phyloP scores from a whole-genome alignment of 2,797 vertebrate genomes.

The Momotus momota region DNA sequence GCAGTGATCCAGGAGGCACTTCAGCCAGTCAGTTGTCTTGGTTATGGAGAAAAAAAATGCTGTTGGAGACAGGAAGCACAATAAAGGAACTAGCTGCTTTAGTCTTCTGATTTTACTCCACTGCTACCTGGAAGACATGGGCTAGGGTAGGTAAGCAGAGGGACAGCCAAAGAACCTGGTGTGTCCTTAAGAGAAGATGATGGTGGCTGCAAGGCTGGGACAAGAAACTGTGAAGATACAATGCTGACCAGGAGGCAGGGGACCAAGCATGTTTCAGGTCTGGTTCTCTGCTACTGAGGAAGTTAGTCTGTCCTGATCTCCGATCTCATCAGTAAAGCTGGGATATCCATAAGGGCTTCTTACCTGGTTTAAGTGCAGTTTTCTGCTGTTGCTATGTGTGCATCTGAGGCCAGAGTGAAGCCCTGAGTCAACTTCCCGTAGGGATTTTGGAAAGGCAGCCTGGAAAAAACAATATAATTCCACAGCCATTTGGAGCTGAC shows the following conservation, averaged over 20 bases:
- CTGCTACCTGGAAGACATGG: neutral
- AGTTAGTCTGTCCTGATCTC: neutral
- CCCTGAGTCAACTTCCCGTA: conserved; percentile 67
- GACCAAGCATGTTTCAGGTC: neutral
- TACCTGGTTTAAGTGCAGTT: conserved; percentile 11
- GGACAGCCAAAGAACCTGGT: neutral
- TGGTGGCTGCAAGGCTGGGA: neutral
- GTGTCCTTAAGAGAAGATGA: neutral
- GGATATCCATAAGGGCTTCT: neutral
- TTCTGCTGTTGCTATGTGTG: neutral
- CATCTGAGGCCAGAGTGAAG: conserved; percentile 7
- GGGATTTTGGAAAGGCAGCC: conserved; percentile 56
- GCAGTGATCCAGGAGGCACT: neutral
- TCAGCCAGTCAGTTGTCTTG: neutral
- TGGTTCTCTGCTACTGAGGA: neutral
- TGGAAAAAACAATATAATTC: conserved; percentile 69
- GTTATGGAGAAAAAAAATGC: fast-evolving
- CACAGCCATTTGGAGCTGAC: conserved; percentile 54
- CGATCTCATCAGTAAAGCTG: neutral
- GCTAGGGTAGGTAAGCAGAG: neutral
- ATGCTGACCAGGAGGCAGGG: neutral
- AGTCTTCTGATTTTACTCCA: neutral
- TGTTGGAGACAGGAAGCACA: neutral
- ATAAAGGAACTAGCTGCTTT: neutral
- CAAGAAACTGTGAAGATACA: neutral